These are phyloP conservation scores for Lepidurus arcticus DNA, from an alignment of 1,140 invertebrate genomes.

Conservation along the genomic window DNA sequence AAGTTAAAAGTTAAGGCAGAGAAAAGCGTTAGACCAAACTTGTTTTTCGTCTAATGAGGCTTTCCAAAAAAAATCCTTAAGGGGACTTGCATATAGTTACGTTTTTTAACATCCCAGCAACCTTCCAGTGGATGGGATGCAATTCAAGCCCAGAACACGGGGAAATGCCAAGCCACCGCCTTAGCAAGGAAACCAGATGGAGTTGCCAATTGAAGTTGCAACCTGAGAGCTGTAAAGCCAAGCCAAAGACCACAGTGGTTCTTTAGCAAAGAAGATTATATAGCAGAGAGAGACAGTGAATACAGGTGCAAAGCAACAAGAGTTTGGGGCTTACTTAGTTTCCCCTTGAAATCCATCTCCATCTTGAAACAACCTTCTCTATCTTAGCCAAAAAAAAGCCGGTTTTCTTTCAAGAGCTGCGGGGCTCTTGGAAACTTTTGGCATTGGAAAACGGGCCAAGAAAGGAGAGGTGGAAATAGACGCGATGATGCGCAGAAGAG, in stretches of 20 bases:
- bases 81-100: too few species aligned
- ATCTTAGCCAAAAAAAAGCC: background rate
- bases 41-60: too few species aligned
- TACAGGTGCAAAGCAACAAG: background rate
- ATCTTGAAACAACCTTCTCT: background rate
- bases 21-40: too few species aligned
- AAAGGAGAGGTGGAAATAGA: background rate
- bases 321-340: background rate
- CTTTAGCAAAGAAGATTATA: background rate
- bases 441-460: slow-evolving; percentile 14
- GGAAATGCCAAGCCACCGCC: too few species aligned
- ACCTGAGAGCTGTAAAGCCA: background rate
- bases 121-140: too few species aligned
- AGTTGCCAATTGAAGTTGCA: too few species aligned
- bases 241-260: background rate
- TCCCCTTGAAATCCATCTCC: background rate
- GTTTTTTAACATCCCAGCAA: too few species aligned
- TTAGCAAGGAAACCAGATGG: too few species aligned
- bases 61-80: too few species aligned
- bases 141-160: too few species aligned
- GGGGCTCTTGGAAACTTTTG: background rate
- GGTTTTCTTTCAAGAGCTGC: background rate
- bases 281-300: background rate
- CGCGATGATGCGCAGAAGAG: background rate
- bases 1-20: too few species aligned